Conservation (phyloP, 2,113 vertebrate genomes). For the Sinocyclocheilus maitianheensis region DNA sequence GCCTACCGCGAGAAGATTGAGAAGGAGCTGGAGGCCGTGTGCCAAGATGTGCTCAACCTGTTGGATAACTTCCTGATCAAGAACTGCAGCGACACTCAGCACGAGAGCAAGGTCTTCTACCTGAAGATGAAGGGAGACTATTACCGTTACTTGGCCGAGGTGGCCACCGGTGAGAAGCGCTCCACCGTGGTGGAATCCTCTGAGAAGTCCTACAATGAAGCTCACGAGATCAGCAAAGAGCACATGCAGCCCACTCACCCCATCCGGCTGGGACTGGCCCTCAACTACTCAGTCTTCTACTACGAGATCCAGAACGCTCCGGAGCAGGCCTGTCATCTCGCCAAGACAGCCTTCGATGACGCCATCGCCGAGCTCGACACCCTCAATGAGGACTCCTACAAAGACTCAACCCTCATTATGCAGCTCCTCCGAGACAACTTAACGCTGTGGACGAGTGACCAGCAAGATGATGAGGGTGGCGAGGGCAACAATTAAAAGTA, state of each 20-base stretch:
- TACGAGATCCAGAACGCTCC: constrained; percentile 99
- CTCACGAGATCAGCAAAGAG: constrained; percentile 99
- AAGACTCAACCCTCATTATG: constrained; percentile 99
- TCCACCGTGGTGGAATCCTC: constrained; percentile 95
- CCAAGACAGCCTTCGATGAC: constrained; percentile 99
- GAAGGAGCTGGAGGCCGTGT: constrained; percentile 96
- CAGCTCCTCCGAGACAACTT: constrained; percentile 99
- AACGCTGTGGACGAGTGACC: constrained; percentile 99
- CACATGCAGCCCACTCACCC: constrained; percentile 99
- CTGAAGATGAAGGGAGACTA: constrained; percentile 99
- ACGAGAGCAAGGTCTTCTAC: constrained; percentile 99
- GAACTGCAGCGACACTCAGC: constrained; percentile 98
- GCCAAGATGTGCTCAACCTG: constrained; percentile 96
- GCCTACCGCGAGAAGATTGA: constrained; percentile 98
- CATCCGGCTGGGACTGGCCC: constrained; percentile 93
- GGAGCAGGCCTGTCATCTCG: constrained; percentile 98
- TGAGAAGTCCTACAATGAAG: constrained; percentile 96
- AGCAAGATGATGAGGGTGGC: constrained; percentile 97
- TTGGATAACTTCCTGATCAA: constrained; percentile 99
- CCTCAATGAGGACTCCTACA: constrained; percentile 99
- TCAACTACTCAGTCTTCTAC: constrained; percentile 99
- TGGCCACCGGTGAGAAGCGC: constrained; percentile 95
- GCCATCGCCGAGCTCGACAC: constrained; percentile 99
- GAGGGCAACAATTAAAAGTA: constrained; percentile 95
- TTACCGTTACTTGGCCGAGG: constrained; percentile 97